Base-by-base conservation (phyloP, 2,113 vertebrate species). In the Prionailurus bengalensis region DNA sequence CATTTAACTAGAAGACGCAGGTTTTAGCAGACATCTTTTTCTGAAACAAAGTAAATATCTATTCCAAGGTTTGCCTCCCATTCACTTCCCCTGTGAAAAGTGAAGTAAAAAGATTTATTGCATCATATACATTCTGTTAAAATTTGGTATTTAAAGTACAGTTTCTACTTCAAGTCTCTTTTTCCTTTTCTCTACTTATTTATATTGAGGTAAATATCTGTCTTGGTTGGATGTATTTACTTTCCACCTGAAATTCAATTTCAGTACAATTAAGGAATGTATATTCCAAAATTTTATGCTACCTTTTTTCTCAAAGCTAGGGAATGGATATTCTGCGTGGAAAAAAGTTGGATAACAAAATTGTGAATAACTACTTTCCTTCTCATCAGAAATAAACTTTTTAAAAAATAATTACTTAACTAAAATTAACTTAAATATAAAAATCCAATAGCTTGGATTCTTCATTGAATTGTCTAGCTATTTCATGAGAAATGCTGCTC, bases 31-130 rank as follows among this genome's bases (percentile, higher is more conserved):
- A 97, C 92, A 88, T 92, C 92, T 94, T 98, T 98, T 97, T 98
- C 95, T 97, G 96, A 97, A 98, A 97, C 93, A 97, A 98, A 99
- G 98, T 95, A 98, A 98, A 98, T 97, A 89, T 58, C 83, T 93
- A 94, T 98, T 98, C 84, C 89, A 97, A 73, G 91, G 33, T 96
- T 80, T 79, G 91, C 95, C 91, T 97, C 97, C 89, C 97, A 82
- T 98, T 98, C 93, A 98, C 96, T 48, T 83, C 33, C 31, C 23
- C 55, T 76, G 51, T 31, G 80, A 91, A 90, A 95, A 96, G 3
- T 33, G 36, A 97, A 45, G 58, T 95, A 91, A 96, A 97, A 97
- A 79, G 73, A 89, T 36, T 71, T 27, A 79, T 23, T 63, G 2
- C 7, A 4, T 4, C 16, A 10, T 33, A 36, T 6, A 53, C 1